Conservation (phyloP, 2,888 invertebrate species). For the Empis livida region DNA sequence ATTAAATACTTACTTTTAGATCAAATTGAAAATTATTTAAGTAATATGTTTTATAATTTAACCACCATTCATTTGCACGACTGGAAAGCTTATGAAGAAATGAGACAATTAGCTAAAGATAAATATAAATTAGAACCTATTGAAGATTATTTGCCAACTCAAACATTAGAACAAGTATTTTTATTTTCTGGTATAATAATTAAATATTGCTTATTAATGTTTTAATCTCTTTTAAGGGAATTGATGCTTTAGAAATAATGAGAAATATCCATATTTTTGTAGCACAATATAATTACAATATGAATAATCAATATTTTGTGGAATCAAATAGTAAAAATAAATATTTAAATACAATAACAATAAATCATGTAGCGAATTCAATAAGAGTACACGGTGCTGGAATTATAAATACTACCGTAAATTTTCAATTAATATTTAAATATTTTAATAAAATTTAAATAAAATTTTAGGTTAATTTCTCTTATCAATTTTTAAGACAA, state of each 20-base stretch:
- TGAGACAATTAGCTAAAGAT: conserved; percentile 81
- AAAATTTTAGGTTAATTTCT: conserved; percentile 52
- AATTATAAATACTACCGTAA: conserved; percentile 85
- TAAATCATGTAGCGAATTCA: conserved; percentile 91
- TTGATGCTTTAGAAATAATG: conserved; percentile 95
- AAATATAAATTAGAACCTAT: conserved; percentile 70
- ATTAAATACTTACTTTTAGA: conserved; percentile 19
- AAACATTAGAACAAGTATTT: conserved; percentile 78
- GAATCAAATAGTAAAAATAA: conserved; percentile 85
- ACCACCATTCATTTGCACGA: conserved; percentile 95
- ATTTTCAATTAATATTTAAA: background rate
- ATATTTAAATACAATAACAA: conserved; percentile 88
- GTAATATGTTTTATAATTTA: conserved; percentile 90
- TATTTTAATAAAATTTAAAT: background rate
- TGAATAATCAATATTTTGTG: conserved; percentile 92
- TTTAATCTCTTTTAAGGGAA: conserved; percentile 44
- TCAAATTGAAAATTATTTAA: conserved; percentile 76
- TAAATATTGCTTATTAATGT: background rate
- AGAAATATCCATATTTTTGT: conserved; percentile 92
- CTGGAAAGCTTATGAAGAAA: conserved; percentile 95
- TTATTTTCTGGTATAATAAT: background rate
- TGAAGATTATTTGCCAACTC: conserved; percentile 90
- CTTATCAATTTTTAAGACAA: conserved; percentile 85
- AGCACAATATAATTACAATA: conserved; percentile 82
- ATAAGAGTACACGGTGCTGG: conserved; percentile 94